Evolutionary conservation across 2,797 vertebrate genomes (phyloP), one percentile per base, ranked within the genome.

Genomic region (Poecilia gillii): DNA sequence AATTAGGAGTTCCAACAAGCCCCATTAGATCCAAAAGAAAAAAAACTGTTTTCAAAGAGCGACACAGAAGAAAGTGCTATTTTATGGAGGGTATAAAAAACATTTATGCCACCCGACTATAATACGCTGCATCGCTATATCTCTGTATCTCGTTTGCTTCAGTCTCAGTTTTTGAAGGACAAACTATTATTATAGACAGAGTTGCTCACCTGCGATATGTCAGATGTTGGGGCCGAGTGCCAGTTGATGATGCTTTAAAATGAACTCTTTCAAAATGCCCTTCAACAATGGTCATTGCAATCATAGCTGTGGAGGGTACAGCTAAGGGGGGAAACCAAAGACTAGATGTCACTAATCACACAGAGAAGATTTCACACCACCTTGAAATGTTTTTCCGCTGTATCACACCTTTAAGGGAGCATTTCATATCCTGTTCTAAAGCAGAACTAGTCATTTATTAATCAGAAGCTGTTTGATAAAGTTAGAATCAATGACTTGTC

Each of bases 1-100:
- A 97, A 97, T 97, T 97, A 97, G 93, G 94, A 96, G 88, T 93
- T 96, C 94, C 95, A 96, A 96, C 91, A 88, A 95, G 95, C 94
- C 90, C 91, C 95, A 96, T 97, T 95, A 96, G 90, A 91, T 95
- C 89, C 90, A 93, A 95, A 90, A 96, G 93, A 96, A 92, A 89
- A 78, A 82, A 90, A 43, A 45, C n/a, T 14, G 57, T 75, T 92
- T 93, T 93, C 91, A 93, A 92, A 91, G 80, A 81, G 72, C 43
- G 76, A 87, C 80, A 62, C 71, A 85, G 80, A 92, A 90, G 88
- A 92, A 93, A 93, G 91, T 85, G 72, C 76, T 78, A 79, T 90
- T 94, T 93, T 92, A 92, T 93, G 90, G 90, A 85, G 86, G 85
- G 77, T 76, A 74, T 79, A 89, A 89, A 93, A 59, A 92, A 78